phyloP scores from a whole-genome alignment of 2,113 vertebrate species.

The Chloebia gouldiae region DNA sequence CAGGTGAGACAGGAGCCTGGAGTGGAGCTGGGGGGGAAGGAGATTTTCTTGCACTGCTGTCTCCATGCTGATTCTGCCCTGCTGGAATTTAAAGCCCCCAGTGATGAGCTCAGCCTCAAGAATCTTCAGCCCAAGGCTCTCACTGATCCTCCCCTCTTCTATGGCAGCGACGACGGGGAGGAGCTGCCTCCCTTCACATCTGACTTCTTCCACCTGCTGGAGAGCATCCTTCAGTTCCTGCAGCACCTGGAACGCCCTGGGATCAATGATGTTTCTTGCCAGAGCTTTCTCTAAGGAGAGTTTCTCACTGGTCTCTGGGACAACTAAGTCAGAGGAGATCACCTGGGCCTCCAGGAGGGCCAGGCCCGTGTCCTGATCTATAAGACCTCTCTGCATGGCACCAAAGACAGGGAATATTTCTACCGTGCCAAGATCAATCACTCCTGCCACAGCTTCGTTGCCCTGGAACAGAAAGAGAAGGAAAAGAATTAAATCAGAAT shows the following conservation, averaged over 20 bases:
- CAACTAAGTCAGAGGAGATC: conserved; percentile 82
- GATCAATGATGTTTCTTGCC: conserved; percentile 78
- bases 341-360: conserved; percentile 89
- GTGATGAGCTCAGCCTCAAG: conserved; percentile 81
- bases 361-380: conserved; percentile 92
- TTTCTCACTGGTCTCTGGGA: conserved; percentile 76
- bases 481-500: conserved; percentile 14
- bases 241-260: conserved; percentile 70
- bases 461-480: conserved; percentile 74
- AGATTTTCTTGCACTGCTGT: conserved; percentile 72
- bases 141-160: conserved; percentile 78
- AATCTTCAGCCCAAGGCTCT: conserved; percentile 83
- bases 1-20: conserved; percentile 73
- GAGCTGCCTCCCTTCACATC: conserved; percentile 33
- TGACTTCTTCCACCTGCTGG: conserved; percentile 53
- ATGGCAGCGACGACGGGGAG: conserved; percentile 77
- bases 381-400: conserved; percentile 90
- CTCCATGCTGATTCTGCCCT: conserved; percentile 74
- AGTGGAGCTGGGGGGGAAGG: conserved; percentile 63
- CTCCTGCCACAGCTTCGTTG: conserved; percentile 83
- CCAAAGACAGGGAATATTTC: conserved; percentile 90
- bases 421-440: conserved; percentile 92
- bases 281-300: conserved; percentile 83
- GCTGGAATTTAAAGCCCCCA: conserved; percentile 73
- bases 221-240: conserved; percentile 77